Evolutionary conservation across 1,140 invertebrate genomes (phyloP).

Genomic region (Leptinotarsa lineolata): DNA sequence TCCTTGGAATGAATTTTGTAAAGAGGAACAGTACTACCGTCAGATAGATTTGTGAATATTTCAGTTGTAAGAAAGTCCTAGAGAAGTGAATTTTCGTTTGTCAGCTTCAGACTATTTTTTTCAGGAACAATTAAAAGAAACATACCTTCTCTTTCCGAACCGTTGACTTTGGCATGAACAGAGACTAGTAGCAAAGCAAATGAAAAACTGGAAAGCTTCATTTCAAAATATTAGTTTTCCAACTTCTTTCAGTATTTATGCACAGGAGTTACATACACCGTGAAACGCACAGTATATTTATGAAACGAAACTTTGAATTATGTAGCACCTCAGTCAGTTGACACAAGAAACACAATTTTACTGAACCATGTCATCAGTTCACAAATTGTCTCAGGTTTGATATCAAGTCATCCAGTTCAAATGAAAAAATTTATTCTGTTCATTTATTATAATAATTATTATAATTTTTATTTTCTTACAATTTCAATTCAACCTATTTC

Average conservation of each 20-base stretch:
- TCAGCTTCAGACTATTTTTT: not conserved
- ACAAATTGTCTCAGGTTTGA: not conserved
- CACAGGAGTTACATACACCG: not conserved
- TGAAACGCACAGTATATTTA: not conserved
- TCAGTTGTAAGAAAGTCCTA: not conserved
- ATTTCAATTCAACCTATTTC: no score
- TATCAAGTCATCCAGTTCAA: not conserved
- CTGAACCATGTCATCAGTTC: not conserved
- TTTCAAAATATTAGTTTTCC: no score
- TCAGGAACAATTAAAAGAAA: not conserved
- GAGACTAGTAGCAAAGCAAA: not conserved
- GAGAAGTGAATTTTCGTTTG: not conserved
- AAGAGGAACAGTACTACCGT: no score
- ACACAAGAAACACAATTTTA: not conserved
- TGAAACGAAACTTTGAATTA: not conserved
- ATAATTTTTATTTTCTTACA: no score
- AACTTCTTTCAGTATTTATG: not conserved
- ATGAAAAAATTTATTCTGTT: not conserved
- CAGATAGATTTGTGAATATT: no score
- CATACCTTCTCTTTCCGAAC: conserved; percentile 10
- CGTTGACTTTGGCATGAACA: conserved; percentile 1
- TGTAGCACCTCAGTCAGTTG: not conserved
- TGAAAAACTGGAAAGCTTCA: no score
- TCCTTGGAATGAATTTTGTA: no score
- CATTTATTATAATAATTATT: no score